These are phyloP conservation scores for Cygnus olor DNA, from an alignment of 2,797 vertebrate species.

Conservation along the genomic window DNA sequence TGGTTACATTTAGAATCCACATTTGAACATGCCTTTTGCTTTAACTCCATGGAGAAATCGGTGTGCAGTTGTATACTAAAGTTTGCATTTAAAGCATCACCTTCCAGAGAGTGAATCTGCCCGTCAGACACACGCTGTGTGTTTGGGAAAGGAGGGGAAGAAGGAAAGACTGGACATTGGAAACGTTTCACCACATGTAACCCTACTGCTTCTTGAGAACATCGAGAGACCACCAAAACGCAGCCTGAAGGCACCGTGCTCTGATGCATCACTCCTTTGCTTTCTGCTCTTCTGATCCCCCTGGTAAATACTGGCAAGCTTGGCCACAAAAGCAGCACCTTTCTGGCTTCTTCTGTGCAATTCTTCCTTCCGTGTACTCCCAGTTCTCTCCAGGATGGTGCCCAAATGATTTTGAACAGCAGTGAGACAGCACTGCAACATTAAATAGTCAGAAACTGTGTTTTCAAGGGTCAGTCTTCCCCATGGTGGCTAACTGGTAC, in stretches of 20 bases:
- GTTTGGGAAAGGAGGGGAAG: not conserved
- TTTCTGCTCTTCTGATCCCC: not conserved
- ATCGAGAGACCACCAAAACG: not conserved
- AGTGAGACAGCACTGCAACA: not conserved
- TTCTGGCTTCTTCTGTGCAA: not conserved
- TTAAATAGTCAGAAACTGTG: not conserved
- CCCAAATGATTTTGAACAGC: not conserved
- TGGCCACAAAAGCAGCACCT: not conserved
- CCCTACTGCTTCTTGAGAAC: not conserved
- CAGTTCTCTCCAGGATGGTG: not conserved
- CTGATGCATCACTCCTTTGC: not conserved
- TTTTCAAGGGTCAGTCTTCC: not conserved
- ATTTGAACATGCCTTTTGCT: not conserved
- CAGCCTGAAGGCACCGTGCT: not conserved
- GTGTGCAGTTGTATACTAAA: accelerated
- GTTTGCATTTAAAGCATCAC: not conserved
- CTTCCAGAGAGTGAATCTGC: not conserved
- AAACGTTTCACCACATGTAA: not conserved
- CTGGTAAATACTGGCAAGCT: not conserved
- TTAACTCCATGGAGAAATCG: not conserved
- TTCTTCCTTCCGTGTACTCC: not conserved
- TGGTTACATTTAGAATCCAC: not conserved
- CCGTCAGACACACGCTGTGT: accelerated
- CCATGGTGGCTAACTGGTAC: not conserved
- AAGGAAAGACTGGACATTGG: not conserved